A percentile compares a stretch with the other conserved stretches of the same genome.
Evolutionary conservation across 92 coral and sea anemone genomes (phyloP).

Genomic region (Bergia sp.): DNA sequence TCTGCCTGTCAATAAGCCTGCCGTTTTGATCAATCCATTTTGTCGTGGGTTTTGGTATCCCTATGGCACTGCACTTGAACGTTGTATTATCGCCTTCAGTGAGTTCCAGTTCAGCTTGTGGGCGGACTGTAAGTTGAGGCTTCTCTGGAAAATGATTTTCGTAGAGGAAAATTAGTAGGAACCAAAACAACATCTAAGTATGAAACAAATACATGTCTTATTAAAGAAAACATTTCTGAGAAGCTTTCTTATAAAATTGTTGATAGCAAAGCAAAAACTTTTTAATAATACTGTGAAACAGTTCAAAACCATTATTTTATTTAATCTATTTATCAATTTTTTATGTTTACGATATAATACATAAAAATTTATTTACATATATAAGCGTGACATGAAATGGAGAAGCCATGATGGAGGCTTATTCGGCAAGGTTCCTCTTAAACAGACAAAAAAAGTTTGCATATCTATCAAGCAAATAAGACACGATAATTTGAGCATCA

Average conservation of each 20-base stretch:
- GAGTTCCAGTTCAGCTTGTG: not conserved
- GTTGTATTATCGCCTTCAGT: slow-evolving; percentile 24
- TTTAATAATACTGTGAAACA: not conserved
- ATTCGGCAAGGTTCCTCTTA: no score
- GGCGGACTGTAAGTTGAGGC: slow-evolving; percentile 2
- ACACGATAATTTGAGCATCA: no score
- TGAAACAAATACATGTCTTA: not conserved
- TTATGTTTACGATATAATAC: no score
- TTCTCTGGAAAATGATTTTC: not conserved
- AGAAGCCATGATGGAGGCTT: no score
- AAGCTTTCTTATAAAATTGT: not conserved
- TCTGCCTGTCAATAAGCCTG: not conserved
- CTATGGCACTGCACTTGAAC: slow-evolving; percentile 25
- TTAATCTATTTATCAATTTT: no score
- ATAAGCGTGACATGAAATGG: no score
- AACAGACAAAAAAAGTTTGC: no score
- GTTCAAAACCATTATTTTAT: no score
- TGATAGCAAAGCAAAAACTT: not conserved
- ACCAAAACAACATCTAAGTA: not conserved
- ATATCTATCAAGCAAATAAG: no score
- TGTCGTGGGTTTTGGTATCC: not conserved
- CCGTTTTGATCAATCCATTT: slow-evolving; percentile 19
- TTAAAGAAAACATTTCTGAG: no score
- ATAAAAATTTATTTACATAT: no score
- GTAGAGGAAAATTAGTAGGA: no score